Evolutionary conservation across 2,113 vertebrate genomes (phyloP).

Genomic region (Larimichthys polyactis): DNA sequence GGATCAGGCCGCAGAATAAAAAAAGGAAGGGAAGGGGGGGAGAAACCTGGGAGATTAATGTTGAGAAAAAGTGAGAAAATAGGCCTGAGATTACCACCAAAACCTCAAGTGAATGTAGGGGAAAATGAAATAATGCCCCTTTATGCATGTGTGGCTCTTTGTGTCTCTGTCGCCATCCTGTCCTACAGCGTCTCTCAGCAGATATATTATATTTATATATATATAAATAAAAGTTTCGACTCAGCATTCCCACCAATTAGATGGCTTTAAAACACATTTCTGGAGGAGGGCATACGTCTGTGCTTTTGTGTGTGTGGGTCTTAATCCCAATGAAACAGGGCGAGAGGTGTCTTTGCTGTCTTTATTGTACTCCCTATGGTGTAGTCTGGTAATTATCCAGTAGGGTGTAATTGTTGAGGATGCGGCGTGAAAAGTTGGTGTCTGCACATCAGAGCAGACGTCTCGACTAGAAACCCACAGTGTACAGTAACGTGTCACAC

Average conservation of each 20-base stretch:
- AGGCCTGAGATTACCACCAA: conserved; percentile 41
- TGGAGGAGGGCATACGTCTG: conserved; percentile 52
- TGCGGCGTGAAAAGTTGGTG: conserved; percentile 52
- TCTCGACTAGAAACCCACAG: conserved; percentile 47
- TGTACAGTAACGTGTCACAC: conserved; percentile 16
- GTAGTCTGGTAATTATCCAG: conserved; percentile 69
- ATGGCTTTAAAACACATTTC: conserved; percentile 62
- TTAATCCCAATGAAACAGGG: conserved; percentile 39
- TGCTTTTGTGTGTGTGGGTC: conserved; percentile 30
- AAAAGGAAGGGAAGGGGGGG: neutral
- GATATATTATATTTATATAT: neutral
- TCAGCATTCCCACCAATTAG: conserved; percentile 62
- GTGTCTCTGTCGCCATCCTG: conserved; percentile 19
- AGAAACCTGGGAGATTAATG: conserved; percentile 10
- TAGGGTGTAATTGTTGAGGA: conserved; percentile 71
- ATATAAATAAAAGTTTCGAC: neutral
- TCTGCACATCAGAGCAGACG: conserved; percentile 66
- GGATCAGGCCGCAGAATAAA: conserved; percentile 21
- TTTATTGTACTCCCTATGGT: conserved; percentile 65
- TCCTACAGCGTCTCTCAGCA: conserved; percentile 23
- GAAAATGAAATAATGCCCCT: conserved; percentile 56
- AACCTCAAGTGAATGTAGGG: conserved; percentile 51
- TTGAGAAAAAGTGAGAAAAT: conserved; percentile 45
- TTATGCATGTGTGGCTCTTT: conserved; percentile 39
- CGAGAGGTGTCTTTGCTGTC: conserved; percentile 42